These are phyloP conservation scores for Ceyx cyanopectus DNA, from an alignment of 2,113 vertebrate species.

Conservation along the genomic window DNA sequence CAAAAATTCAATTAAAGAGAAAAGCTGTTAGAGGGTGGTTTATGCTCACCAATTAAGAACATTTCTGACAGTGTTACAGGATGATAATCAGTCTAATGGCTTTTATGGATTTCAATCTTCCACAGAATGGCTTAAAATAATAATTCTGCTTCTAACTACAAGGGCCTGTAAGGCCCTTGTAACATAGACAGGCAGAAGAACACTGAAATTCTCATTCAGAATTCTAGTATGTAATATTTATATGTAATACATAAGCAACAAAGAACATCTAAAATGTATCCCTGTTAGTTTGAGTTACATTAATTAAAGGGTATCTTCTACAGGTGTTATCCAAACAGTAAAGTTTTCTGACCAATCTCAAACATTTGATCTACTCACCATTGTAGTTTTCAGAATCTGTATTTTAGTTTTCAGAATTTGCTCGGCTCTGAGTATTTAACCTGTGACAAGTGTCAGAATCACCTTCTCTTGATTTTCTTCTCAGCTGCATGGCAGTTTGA, in stretches of 20 bases:
- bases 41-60: background rate
- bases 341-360: background rate
- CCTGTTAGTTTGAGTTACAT: background rate
- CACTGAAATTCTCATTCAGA: background rate
- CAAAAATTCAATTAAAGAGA: slow-evolving; percentile 49
- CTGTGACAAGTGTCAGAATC: background rate
- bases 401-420: background rate
- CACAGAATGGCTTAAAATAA: slow-evolving; percentile 43
- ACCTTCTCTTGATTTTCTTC: background rate
- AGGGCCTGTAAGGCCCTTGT: background rate
- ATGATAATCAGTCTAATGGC: slow-evolving; percentile 47
- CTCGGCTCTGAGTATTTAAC: background rate
- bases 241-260: background rate
- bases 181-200: background rate
- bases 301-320: background rate
- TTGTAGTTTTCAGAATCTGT: background rate
- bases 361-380: background rate
- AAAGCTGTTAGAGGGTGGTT: slow-evolving; percentile 38
- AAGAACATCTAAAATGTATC: fast-evolving
- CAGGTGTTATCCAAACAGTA: background rate
- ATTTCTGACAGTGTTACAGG: slow-evolving; percentile 41
- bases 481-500: background rate
- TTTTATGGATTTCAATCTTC: slow-evolving; percentile 48
- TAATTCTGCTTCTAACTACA: slow-evolving; percentile 36
- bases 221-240: background rate